Evolutionary conservation across 1,140 invertebrate species (phyloP).

Genomic region (Stenopsyche tienmushanensis): DNA sequence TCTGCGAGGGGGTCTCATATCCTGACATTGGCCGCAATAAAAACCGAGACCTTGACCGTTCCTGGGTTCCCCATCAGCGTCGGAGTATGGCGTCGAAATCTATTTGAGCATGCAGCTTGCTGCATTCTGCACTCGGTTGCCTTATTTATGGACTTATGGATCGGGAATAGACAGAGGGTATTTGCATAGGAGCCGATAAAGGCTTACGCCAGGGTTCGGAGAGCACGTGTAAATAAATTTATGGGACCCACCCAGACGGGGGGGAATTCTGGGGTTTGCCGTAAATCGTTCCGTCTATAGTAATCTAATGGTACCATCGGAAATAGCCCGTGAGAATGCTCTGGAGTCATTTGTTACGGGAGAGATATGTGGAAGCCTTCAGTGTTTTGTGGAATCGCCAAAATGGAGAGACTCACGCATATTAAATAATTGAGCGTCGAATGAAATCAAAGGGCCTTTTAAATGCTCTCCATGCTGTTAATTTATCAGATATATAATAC

Average conservation of each 20-base stretch:
- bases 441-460: no score
- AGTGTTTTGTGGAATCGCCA: background rate
- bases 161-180: background rate
- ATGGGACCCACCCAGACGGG: background rate
- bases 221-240: constrained; percentile 20
- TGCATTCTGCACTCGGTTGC: no score
- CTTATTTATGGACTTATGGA: no score
- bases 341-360: constrained; percentile 19
- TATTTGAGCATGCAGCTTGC: no score
- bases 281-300: constrained; percentile 20
- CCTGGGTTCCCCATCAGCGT: no score
- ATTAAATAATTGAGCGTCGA: no score
- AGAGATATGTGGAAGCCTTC: background rate
- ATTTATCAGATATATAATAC: no score
- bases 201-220: no score
- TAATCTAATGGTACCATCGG: constrained; percentile 26
- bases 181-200: constrained; percentile 12
- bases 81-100: no score
- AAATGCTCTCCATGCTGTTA: no score
- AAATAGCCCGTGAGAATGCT: constrained; percentile 19
- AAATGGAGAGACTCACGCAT: background rate
- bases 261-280: background rate
- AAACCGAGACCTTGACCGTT: no score
- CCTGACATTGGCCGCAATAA: background rate
- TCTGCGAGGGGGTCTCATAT: no score